Evolutionary conservation across 2,113 vertebrate species (phyloP).

Genomic region (Gobio gobio): DNA sequence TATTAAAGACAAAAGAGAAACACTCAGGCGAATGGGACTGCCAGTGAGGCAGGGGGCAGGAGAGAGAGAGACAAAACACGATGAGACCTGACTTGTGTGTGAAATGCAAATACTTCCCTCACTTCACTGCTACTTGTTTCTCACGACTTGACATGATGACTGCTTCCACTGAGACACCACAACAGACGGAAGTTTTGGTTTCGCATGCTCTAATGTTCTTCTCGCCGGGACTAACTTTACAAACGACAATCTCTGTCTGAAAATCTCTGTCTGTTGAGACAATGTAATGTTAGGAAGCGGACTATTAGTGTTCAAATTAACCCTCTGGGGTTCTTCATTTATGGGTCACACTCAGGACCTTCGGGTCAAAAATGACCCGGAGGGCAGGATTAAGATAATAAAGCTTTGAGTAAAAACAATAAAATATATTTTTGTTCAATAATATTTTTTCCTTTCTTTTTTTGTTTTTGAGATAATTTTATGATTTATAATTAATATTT

Average conservation of each 20-base stretch:
- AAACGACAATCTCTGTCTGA: neutral
- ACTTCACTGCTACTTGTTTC: slow-evolving; percentile 24
- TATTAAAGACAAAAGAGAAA: slow-evolving; percentile 32
- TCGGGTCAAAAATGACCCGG: too few relatives aligned
- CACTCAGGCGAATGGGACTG: neutral
- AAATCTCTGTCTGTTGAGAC: neutral
- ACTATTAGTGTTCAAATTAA: neutral
- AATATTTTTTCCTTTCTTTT: too few relatives aligned
- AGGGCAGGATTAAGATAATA: too few relatives aligned
- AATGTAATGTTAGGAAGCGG: slow-evolving; percentile 15
- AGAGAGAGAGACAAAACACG: neutral
- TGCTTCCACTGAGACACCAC: neutral
- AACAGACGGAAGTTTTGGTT: neutral
- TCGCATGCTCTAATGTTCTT: neutral
- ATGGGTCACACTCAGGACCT: too few relatives aligned
- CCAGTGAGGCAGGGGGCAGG: slow-evolving; percentile 2
- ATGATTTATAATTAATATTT: too few relatives aligned
- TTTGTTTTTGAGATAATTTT: too few relatives aligned
- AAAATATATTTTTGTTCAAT: too few relatives aligned
- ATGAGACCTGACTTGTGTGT: slow-evolving; percentile 15
- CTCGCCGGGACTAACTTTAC: slow-evolving; percentile 22
- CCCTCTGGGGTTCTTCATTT: too few relatives aligned
- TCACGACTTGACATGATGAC: neutral
- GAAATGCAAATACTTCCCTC: slow-evolving; percentile 29
- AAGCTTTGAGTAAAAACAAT: too few relatives aligned